phyloP scores from a whole-genome alignment of 2,888 invertebrate genomes.

The Sinhomidia bicolor region DNA sequence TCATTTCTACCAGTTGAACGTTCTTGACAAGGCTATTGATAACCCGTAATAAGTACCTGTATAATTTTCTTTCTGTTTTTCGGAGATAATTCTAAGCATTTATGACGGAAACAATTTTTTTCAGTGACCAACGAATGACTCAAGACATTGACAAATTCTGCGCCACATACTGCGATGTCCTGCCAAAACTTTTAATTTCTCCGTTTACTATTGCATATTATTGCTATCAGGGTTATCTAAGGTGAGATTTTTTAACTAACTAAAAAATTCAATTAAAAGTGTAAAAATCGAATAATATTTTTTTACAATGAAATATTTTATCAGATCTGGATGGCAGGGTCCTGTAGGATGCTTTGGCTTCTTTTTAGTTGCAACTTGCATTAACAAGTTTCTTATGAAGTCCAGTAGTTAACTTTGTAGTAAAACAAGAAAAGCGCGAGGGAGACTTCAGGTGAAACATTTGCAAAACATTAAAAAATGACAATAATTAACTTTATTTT shows the following conservation, averaged over 20 bases:
- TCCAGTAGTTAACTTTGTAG: slow-evolving; percentile 83
- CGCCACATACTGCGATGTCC: slow-evolving; percentile 76
- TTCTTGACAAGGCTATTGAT: slow-evolving; percentile 77
- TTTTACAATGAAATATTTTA: neutral
- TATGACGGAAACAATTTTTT: too few species aligned
- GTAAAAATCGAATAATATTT: neutral
- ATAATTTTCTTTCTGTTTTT: too few species aligned
- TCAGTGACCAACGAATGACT: slow-evolving; percentile 79
- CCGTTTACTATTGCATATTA: slow-evolving; percentile 85
- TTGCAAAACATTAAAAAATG: too few species aligned
- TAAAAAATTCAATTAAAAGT: neutral
- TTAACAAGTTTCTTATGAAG: slow-evolving; percentile 84
- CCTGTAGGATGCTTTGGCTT: slow-evolving; percentile 83
- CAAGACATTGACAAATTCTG: slow-evolving; percentile 79
- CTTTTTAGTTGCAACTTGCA: slow-evolving; percentile 83
- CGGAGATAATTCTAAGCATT: too few species aligned
- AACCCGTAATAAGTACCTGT: too few species aligned
- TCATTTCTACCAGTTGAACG: slow-evolving; percentile 77
- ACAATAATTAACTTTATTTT: too few species aligned
- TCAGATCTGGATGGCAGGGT: slow-evolving; percentile 84
- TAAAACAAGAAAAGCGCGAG: slow-evolving; percentile 84
- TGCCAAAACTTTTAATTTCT: slow-evolving; percentile 81
- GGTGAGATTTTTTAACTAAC: slow-evolving; percentile 81
- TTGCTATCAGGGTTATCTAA: slow-evolving; percentile 83
- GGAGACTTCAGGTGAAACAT: slow-evolving; percentile 84